Evolutionary conservation across 2,113 vertebrate genomes (phyloP).

Genomic region (Laticauda laticaudata): DNA sequence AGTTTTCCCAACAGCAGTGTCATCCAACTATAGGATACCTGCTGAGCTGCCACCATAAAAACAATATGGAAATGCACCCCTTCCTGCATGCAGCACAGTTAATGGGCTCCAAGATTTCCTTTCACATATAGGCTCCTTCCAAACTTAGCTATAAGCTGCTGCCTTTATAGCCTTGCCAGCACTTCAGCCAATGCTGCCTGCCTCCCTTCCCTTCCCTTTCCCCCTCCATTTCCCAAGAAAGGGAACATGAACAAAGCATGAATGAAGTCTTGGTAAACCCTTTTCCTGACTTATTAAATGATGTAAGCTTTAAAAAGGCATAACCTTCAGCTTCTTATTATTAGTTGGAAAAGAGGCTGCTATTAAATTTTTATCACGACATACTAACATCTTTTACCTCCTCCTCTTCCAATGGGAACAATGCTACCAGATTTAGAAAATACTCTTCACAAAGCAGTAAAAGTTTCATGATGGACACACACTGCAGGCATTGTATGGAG

Average conservation of each 20-base stretch:
- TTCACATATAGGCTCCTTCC: conserved; percentile 10
- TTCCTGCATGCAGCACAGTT: neutral
- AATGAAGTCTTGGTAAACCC: neutral
- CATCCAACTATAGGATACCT: conserved; percentile 4
- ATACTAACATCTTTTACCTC: neutral
- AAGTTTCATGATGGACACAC: conserved; percentile 27
- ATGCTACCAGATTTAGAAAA: conserved; percentile 30
- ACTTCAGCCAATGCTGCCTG: neutral
- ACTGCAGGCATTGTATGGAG: conserved; percentile 39
- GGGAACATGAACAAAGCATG: neutral
- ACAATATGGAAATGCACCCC: neutral
- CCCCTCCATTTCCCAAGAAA: neutral
- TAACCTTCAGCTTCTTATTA: neutral
- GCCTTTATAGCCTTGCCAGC: neutral
- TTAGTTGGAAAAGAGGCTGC: neutral
- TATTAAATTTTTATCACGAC: neutral
- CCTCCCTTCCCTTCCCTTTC: neutral
- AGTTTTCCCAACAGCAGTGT: neutral
- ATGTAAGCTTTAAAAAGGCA: neutral
- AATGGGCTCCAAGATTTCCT: conserved; percentile 27
- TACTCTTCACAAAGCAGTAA: conserved; percentile 43
- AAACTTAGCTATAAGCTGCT: neutral
- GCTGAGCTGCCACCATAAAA: conserved; percentile 12
- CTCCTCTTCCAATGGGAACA: neutral
- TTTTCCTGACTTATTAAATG: neutral